These are phyloP conservation scores for Bos taurus DNA, from an alignment of 2,113 vertebrate genomes.

Conservation along the genomic window DNA sequence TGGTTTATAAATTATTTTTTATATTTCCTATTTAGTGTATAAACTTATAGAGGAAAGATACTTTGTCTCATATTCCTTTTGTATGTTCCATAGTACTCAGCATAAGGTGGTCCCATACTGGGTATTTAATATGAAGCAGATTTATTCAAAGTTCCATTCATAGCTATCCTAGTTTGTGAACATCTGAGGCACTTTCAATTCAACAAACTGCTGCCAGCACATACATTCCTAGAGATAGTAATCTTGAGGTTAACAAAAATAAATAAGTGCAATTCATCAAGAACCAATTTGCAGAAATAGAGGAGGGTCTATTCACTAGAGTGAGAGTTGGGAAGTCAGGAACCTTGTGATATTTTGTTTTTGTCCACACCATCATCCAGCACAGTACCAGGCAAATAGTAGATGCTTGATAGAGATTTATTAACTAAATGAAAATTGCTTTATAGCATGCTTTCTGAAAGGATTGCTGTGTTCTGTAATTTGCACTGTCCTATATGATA, in stretches of 20 bases:
- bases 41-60: neutral
- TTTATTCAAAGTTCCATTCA: slow-evolving; percentile 30
- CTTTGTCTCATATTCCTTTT: slow-evolving; percentile 23
- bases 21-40: slow-evolving; percentile 4
- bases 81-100: neutral
- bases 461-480: neutral
- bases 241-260: neutral
- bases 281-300: neutral
- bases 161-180: neutral
- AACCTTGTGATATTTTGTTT: neutral
- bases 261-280: neutral
- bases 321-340: neutral
- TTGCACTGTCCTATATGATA: neutral
- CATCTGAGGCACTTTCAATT: neutral
- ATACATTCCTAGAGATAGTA: neutral
- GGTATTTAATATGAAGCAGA: neutral
- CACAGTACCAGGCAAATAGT: neutral
- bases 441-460: neutral
- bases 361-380: neutral
- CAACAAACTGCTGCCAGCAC: neutral
- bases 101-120: neutral
- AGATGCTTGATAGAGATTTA: neutral
- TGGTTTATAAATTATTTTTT: slow-evolving; percentile 20
- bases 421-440: neutral
- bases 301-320: neutral